Base-by-base conservation (phyloP, 2,797 vertebrate genomes). In the Chelidonichthys spinosus region DNA sequence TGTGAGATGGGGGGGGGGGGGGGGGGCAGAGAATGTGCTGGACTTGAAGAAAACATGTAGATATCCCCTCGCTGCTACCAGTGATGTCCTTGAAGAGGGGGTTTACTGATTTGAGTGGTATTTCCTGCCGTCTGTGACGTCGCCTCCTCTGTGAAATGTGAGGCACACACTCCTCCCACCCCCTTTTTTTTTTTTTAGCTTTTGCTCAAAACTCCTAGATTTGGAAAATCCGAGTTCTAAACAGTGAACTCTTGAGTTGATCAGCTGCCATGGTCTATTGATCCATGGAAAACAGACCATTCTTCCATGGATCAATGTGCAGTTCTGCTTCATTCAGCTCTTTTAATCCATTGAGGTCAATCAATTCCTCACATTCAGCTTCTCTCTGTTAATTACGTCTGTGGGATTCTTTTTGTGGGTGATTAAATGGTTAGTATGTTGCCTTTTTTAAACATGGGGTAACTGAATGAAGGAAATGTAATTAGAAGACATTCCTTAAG, bases 81-180 rank as follows among this genome's bases (percentile, higher is more conserved):
- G 8, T 53, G 66, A 33, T 61, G 73, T 72, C 72, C 87, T 80
- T 84, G 77, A 52, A 40, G 66, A 4, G 56, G 11, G 6, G 7
- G 11, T 52, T 60, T 82, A 78, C 77, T 76, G 65, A 78, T 60
- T 79, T 54, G 36, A 76, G 72, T 87, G 89, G 85, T 72, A 90
- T 92, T 92, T 92, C 90, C 90, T 90, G 81, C 69, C 78, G 36
- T 47, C 17, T 6, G 69, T 87, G 88, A 88, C 74, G 79, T 86
- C 43, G 65, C 15, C 42, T 11, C 17, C 5, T 58, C 72, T 0
- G 11, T 76, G 62, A 87, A 88, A 85, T 78, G 69, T 69, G 53
- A 80, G 63, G 83, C 58, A 81, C 83, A 56, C 15, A 6, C 11
- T 11, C 49, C 8, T 33, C 44, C 1, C 2, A 0, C 0, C 2